phyloP scores from a whole-genome alignment of 1,140 invertebrate genomes.

The Euglossa dilemma region DNA sequence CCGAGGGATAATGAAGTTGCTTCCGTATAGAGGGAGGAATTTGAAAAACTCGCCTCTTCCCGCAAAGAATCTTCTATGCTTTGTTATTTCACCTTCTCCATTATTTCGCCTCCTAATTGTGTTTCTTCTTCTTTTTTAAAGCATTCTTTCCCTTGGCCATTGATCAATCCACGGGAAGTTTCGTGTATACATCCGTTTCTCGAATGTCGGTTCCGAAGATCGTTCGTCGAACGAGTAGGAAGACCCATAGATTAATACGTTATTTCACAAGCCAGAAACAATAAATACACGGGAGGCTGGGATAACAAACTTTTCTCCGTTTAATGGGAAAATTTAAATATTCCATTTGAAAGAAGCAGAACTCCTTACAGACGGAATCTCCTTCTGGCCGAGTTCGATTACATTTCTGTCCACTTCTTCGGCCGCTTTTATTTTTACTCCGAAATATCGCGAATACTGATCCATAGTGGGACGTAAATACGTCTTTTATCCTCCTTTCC shows the following conservation, averaged over 20 bases:
- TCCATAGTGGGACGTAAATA: not conserved
- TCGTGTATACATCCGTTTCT: not conserved
- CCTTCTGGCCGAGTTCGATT: not conserved
- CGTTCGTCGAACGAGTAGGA: not conserved
- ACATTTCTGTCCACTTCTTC: not conserved
- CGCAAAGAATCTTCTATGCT: not conserved
- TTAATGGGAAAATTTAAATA: not conserved
- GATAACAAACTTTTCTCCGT: not conserved
- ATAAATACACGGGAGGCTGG: not conserved
- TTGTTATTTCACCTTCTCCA: not conserved
- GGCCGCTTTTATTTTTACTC: not conserved
- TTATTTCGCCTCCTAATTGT: not conserved
- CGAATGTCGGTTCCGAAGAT: not conserved
- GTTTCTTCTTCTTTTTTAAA: not conserved
- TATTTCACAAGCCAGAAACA: not conserved
- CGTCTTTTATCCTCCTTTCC: not conserved
- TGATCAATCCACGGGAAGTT: slow-evolving; percentile 9
- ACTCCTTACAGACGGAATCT: not conserved
- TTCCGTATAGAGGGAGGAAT: slow-evolving; percentile 3
- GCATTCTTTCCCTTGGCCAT: not conserved
- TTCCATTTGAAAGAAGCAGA: not conserved
- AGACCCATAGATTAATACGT: not conserved
- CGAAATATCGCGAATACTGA: not conserved
- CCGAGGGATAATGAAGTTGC: not conserved
- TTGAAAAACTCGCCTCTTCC: not conserved